Evolutionary conservation across 2,113 vertebrate genomes (phyloP).

Genomic region (Calyptomena viridis): DNA sequence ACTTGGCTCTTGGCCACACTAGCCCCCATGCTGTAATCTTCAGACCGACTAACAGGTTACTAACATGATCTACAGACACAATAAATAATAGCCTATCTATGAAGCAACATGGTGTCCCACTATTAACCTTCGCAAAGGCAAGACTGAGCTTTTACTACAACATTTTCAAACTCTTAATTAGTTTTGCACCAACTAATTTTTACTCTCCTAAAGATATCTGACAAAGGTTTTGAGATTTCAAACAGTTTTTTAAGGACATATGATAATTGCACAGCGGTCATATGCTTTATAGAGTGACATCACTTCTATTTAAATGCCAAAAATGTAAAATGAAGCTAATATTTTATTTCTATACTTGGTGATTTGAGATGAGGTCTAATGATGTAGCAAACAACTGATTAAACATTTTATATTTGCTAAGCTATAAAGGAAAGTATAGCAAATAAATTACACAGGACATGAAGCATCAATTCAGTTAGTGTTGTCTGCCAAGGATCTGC

Average conservation of each 20-base stretch:
- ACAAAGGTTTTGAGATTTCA: not conserved
- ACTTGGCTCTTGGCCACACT: not conserved
- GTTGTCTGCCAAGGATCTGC: not conserved
- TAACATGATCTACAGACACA: not conserved
- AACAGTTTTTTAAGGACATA: not conserved
- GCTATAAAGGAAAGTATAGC: not conserved
- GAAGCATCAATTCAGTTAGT: not conserved
- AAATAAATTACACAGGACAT: not conserved
- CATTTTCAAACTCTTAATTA: not conserved
- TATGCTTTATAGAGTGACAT: not conserved
- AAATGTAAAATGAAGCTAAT: not conserved
- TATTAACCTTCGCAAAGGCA: not conserved
- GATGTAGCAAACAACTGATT: not conserved
- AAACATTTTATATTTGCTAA: not conserved
- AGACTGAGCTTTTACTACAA: not conserved
- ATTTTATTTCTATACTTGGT: not conserved
- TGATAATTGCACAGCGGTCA: not conserved
- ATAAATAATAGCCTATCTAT: not conserved
- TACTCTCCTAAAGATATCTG: not conserved
- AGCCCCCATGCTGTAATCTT: not conserved
- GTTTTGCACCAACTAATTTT: not conserved
- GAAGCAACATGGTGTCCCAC: not conserved
- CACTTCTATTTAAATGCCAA: accelerated
- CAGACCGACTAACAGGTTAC: not conserved
- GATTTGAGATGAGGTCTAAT: not conserved